Conservation (phyloP, 1,140 invertebrate genomes). For the Trichogramma pretiosum region DNA sequence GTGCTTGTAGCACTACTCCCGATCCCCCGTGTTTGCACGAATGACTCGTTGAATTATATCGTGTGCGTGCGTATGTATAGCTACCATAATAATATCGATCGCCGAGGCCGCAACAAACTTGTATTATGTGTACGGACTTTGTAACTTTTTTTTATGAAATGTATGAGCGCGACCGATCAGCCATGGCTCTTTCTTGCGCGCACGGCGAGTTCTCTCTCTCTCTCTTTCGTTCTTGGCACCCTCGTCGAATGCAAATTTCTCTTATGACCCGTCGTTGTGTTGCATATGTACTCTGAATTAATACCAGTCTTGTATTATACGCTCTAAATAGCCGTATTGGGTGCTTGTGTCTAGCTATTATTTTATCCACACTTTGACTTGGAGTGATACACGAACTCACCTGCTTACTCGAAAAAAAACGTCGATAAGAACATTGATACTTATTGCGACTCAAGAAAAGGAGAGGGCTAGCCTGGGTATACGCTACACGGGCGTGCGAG, state of each 20-base stretch:
- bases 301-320: constrained; percentile 22
- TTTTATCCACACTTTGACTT: neutral
- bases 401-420: neutral
- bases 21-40: no score
- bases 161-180: no score
- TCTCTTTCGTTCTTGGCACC: constrained; percentile 32
- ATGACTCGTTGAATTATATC: no score
- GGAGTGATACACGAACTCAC: constrained; percentile 3
- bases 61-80: no score
- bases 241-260: constrained; percentile 41
- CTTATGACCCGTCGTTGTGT: constrained; percentile 33
- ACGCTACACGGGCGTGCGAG: no score
- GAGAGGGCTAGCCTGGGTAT: no score
- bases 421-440: constrained; percentile 7
- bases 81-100: no score
- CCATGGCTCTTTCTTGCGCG: neutral
- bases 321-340: neutral
- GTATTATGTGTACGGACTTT: no score
- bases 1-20: no score
- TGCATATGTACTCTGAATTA: constrained; percentile 34
- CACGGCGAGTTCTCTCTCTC: constrained; percentile 16
- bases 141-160: no score
- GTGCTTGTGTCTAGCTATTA: neutral
- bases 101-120: no score
- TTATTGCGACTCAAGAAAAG: neutral